Conservation (phyloP, 1,140 invertebrate species). For the Oryctes rhinoceros region DNA sequence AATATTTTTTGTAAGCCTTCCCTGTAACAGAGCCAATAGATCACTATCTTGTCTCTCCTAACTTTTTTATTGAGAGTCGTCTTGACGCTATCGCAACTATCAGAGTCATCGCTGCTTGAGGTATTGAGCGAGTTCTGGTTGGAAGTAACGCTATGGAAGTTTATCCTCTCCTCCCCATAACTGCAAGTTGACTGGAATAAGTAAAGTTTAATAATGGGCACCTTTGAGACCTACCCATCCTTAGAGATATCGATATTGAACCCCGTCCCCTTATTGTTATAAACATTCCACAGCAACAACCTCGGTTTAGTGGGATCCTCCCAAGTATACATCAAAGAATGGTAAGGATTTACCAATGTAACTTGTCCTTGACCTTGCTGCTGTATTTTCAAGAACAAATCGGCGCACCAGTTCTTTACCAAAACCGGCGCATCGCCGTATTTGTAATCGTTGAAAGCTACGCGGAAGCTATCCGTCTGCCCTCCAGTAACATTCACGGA, state of each 20-base stretch:
- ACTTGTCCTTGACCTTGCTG: slow-evolving; percentile 77
- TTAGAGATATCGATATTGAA: slow-evolving; percentile 76
- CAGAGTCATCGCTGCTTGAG: slow-evolving; percentile 66
- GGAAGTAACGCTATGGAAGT: slow-evolving; percentile 69
- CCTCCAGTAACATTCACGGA: slow-evolving; percentile 79
- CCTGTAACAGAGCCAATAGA: slow-evolving; percentile 86
- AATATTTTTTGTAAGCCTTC: slow-evolving; percentile 79
- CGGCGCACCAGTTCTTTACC: slow-evolving; percentile 83
- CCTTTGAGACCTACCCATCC: slow-evolving; percentile 64
- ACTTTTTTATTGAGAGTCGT: slow-evolving; percentile 61
- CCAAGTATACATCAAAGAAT: slow-evolving; percentile 85
- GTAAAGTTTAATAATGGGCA: no score
- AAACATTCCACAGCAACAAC: slow-evolving; percentile 82
- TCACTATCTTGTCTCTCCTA: slow-evolving; percentile 69
- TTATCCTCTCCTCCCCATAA: slow-evolving; percentile 75
- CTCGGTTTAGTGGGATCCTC: slow-evolving; percentile 80
- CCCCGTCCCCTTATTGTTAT: slow-evolving; percentile 79
- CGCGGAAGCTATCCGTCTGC: slow-evolving; percentile 73
- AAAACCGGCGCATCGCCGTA: slow-evolving; percentile 79
- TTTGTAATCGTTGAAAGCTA: slow-evolving; percentile 75
- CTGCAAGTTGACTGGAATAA: slow-evolving; percentile 60
- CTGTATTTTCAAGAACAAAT: slow-evolving; percentile 83
- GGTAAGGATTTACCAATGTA: slow-evolving; percentile 78
- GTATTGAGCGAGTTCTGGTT: slow-evolving; percentile 39
- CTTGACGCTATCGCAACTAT: slow-evolving; percentile 62